These are phyloP conservation scores for Nylanderia fulva DNA, from an alignment of 1,140 invertebrate genomes.

Conservation along the genomic window DNA sequence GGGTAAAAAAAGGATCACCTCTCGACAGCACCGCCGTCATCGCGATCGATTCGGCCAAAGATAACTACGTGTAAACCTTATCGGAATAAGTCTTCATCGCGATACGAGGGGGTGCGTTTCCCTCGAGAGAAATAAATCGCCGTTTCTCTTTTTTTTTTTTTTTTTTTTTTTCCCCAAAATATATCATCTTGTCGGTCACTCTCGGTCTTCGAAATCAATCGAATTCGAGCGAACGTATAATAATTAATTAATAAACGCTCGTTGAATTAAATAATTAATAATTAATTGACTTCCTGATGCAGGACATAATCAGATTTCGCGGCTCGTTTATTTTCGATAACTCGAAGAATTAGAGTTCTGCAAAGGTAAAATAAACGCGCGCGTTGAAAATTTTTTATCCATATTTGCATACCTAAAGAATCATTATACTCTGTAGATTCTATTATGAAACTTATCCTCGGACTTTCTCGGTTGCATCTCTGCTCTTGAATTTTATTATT, in stretches of 20 bases:
- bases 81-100: not conserved
- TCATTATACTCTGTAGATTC: too few species aligned
- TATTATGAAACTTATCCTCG: too few species aligned
- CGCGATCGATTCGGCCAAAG: slow-evolving; percentile 19
- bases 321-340: not conserved
- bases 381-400: not conserved
- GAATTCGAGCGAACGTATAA: not conserved
- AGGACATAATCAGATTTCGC: not conserved
- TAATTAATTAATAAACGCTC: too few species aligned
- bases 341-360: not conserved
- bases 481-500: too few species aligned
- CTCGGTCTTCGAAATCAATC: not conserved
- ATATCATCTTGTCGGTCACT: not conserved
- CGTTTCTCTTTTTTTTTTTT: not conserved
- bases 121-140: slow-evolving; percentile 33
- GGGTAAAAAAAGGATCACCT: slow-evolving; percentile 11
- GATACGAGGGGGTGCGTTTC: not conserved
- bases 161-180: not conserved
- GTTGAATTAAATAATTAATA: too few species aligned
- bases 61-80: not conserved
- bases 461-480: too few species aligned
- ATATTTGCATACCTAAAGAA: too few species aligned
- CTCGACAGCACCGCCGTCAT: not conserved
- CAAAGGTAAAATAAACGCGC: not conserved
- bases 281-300: not conserved